Base-by-base conservation (phyloP, 2,888 invertebrate genomes). In the Dryocosmus kuriphilus region DNA sequence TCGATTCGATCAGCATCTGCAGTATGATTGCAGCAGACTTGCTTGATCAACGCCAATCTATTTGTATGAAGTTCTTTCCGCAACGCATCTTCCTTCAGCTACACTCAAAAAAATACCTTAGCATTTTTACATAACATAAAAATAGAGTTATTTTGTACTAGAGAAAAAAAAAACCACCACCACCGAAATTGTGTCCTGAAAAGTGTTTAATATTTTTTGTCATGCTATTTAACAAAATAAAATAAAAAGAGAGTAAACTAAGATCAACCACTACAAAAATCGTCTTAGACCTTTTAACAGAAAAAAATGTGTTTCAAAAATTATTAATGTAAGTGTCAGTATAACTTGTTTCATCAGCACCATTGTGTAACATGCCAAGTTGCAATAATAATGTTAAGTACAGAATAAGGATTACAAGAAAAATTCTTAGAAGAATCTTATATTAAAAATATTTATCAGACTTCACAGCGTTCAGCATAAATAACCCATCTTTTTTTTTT, bases 41-140 rank as follows among this genome's bases (percentile, higher is more conserved):
- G 94, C 85, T 93, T 94, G 84, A 95, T 92, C 81, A 98, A 92
- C 75, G 96, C 96, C 91, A 96, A 93, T 83, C 97, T 94, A 82
- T 97, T 96, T 80, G 95, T 94, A 77, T 96, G 95, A 77, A 98
- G 92, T 91, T 97, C 97, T 77, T 95, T 94, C 88, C 95, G 94
- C 75, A 98, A 92, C 32, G 95, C 94, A 87, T 96, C 96, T 83
- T 97, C 96, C 87, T 95, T 95, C 90, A 94, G 93, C 97, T 97
- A 92, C 65, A 89, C 85, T 71, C 82, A 87, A 55, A 80, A 81
- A 82, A 78, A 77, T 57, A 38, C 73, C 46, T 79, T 77, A 74
- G 41, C 77, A 75, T 75, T 62, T 41, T n/a, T 4, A 35, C 22
- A 38, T 62, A 62, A 75, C 63, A 74, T 38, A 27, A 30, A 74